Evolutionary conservation across 2,113 vertebrate species (phyloP).

Genomic region (Coracopsis vasa): DNA sequence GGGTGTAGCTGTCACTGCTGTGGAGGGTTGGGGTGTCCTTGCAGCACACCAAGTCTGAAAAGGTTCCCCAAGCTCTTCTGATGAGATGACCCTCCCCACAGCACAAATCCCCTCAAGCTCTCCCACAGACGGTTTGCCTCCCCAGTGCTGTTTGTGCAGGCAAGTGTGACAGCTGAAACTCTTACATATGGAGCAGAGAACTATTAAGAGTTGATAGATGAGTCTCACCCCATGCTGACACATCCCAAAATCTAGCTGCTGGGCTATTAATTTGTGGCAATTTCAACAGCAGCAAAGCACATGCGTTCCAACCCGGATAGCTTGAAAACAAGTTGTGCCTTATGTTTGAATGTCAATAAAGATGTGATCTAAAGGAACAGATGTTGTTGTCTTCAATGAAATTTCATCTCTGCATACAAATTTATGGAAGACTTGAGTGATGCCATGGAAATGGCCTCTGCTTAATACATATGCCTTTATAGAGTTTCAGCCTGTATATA

Average conservation of each 20-base stretch:
- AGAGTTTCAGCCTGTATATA: neutral
- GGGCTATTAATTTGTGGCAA: neutral
- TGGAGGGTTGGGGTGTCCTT: neutral
- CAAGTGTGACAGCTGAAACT: neutral
- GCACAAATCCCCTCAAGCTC: neutral
- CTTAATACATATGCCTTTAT: neutral
- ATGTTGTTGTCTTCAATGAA: neutral
- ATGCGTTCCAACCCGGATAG: neutral
- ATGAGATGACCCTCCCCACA: neutral
- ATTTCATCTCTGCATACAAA: neutral
- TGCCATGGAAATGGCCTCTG: neutral
- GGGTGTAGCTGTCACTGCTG: no score
- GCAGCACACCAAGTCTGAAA: neutral
- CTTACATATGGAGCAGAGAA: neutral
- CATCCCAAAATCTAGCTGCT: neutral
- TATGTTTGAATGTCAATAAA: neutral
- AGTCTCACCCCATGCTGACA: neutral
- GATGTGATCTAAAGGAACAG: neutral
- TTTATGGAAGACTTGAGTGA: neutral
- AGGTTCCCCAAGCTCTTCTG: neutral
- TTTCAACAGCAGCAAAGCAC: neutral
- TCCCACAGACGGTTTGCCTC: neutral
- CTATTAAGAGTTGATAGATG: accelerated
- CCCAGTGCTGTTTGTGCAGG: neutral
- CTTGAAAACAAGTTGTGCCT: neutral